Evolutionary conservation across 2,113 vertebrate species (phyloP), one percentile per base, ranked within the genome.

Genomic region (Bambusicola thoracicus): DNA sequence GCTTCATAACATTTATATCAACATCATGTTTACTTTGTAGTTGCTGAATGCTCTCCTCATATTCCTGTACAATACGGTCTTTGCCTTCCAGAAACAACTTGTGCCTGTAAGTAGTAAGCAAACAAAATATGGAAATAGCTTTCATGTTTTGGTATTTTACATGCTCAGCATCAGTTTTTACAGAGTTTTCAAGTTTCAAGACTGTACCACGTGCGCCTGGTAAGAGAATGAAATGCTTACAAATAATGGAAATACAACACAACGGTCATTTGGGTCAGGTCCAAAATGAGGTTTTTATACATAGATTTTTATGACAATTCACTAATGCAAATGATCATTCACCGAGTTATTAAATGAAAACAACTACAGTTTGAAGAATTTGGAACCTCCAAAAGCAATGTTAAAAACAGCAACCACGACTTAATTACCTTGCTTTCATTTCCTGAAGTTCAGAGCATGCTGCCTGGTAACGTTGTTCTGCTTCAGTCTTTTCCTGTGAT

Each of bases 401-500:
- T 24, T 22, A 25, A 75, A 55, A 58, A 2, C 8, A 44, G 19
- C 8, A 34, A 8, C 4, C 3, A 4, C 24, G 38, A 25, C 17
- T 61, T 66, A 34, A 86, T 62, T 98, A 99, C 99, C 99, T 98
- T 79, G 95, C 92, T 86, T 97, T 98, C 55, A 98, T 89, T 75
- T 99, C 99, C 97, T 99, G 98, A 36, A 99, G 97, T 70, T 99
- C 98, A 21, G 91, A 95, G 24, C 97, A 96, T 20, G 93, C 96
- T 18, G 69, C 97, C 91, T 96, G 98, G 81, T 98, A 97, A 34
- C 96, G 97, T 80, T 98, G 96, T 66, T 99, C 99, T 86, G 98
- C 95, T 90, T 99, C 98, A 16, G 85, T 49, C 95, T 99, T 99
- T 92, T 99, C 99, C 87, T 99, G 98, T 43, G 95, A 97, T 61